A percentile compares a stretch with the other conserved stretches of the same genome.
Conservation (phyloP, 2,888 invertebrate genomes). For the Epistrophella euchroma region DNA sequence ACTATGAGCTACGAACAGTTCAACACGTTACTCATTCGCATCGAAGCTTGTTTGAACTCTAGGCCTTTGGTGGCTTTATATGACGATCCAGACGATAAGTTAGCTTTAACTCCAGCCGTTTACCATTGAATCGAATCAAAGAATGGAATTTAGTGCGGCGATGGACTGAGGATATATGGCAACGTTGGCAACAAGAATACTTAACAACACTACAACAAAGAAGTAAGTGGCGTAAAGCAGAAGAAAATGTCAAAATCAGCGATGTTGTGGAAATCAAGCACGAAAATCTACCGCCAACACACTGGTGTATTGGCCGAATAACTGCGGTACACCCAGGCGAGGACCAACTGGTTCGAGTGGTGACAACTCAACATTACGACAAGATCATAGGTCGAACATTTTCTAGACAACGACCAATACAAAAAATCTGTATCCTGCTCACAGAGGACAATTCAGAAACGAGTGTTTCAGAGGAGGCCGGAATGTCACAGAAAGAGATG, state of each 20-base stretch:
- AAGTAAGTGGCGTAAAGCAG: slow-evolving; percentile 38
- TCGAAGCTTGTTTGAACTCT: slow-evolving; percentile 37
- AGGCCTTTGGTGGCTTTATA: slow-evolving; percentile 29
- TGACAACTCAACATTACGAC: slow-evolving; percentile 26
- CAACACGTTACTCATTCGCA: slow-evolving; percentile 28
- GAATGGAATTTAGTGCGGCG: slow-evolving; percentile 29
- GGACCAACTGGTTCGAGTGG: slow-evolving; percentile 64
- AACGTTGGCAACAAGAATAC: slow-evolving; percentile 43
- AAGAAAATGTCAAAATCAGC: slow-evolving; percentile 45
- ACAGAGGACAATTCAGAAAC: not conserved
- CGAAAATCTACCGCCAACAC: not conserved
- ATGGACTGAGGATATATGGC: slow-evolving; percentile 11
- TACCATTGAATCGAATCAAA: slow-evolving; percentile 22
- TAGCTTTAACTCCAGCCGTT: slow-evolving; percentile 25
- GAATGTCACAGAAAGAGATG: not conserved
- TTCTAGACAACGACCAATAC: not conserved
- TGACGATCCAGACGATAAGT: slow-evolving; percentile 27
- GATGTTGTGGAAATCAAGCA: slow-evolving; percentile 66
- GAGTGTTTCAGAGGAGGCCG: slow-evolving; percentile 1
- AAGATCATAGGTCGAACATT: slow-evolving; percentile 15
- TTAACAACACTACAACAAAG: slow-evolving; percentile 25
- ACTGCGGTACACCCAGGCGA: too few species aligned
- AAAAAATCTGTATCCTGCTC: not conserved
- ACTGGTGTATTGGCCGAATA: slow-evolving; percentile 74
- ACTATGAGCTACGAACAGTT: slow-evolving; percentile 46